phyloP scores from a whole-genome alignment of 2,797 vertebrate species.

The Cephalopachus bancanus region DNA sequence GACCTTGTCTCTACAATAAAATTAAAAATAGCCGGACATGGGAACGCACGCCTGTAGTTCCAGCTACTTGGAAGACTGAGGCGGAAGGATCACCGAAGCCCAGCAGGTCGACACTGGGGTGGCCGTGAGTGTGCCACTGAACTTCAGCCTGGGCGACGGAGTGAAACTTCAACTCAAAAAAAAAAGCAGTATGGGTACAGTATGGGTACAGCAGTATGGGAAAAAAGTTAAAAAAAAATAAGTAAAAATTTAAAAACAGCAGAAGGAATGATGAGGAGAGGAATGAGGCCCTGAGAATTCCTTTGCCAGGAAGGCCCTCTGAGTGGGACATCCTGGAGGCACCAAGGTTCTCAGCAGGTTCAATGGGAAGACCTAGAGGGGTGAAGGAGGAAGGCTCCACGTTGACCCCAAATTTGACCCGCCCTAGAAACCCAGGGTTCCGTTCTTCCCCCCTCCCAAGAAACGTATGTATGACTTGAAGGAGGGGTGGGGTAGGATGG shows the following conservation, averaged over 20 bases:
- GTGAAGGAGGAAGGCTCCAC: not conserved
- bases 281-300: not conserved
- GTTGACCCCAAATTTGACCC: not conserved
- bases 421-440: not conserved
- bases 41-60: too few relatives aligned
- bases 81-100: too few relatives aligned
- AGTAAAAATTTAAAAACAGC: not conserved
- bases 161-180: too few relatives aligned
- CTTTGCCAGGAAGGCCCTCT: constrained; percentile 8
- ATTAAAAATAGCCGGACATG: too few relatives aligned
- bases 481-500: not conserved
- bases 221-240: too few relatives aligned
- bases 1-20: too few relatives aligned
- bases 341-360: not conserved
- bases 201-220: too few relatives aligned
- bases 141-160: too few relatives aligned
- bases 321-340: not conserved
- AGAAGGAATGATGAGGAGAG: not conserved
- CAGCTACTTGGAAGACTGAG: too few relatives aligned
- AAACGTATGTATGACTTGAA: not conserved
- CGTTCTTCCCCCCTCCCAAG: not conserved
- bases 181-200: too few relatives aligned
- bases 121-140: too few relatives aligned
- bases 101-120: too few relatives aligned
- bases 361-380: not conserved